phyloP scores from a whole-genome alignment of 2,888 invertebrate genomes.

The Amiota mariae region DNA sequence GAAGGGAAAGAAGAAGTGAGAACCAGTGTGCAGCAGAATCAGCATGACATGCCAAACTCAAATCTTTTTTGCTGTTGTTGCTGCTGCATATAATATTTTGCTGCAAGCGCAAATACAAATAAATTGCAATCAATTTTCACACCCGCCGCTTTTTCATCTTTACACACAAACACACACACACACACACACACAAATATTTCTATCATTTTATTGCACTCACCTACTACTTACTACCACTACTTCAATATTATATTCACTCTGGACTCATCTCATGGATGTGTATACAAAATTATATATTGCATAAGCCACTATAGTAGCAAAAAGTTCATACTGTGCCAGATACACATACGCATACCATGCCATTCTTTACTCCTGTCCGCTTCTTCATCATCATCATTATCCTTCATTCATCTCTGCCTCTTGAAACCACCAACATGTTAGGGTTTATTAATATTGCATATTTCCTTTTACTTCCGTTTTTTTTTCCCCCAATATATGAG shows the following conservation, averaged over 20 bases:
- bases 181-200: background rate
- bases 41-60: no score
- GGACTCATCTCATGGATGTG: no score
- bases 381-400: background rate
- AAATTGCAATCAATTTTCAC: conserved; percentile 28
- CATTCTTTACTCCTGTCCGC: background rate
- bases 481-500: background rate
- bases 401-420: background rate
- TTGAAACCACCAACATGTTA: no score
- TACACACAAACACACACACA: conserved; percentile 2
- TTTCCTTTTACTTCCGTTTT: background rate
- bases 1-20: no score
- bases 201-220: background rate
- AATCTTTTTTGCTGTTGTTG: background rate
- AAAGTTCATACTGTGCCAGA: background rate
- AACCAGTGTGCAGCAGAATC: no score
- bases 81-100: conserved; percentile 1
- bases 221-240: background rate
- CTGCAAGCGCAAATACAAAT: conserved; percentile 13
- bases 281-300: background rate
- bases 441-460: conserved; percentile 22
- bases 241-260: background rate
- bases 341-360: background rate
- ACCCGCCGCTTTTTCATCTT: conserved; percentile 3
- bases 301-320: background rate